Evolutionary conservation across 2,797 vertebrate genomes (phyloP), one percentile per base, ranked within the genome.

Genomic region (Pseudopleuronectes americanus): DNA sequence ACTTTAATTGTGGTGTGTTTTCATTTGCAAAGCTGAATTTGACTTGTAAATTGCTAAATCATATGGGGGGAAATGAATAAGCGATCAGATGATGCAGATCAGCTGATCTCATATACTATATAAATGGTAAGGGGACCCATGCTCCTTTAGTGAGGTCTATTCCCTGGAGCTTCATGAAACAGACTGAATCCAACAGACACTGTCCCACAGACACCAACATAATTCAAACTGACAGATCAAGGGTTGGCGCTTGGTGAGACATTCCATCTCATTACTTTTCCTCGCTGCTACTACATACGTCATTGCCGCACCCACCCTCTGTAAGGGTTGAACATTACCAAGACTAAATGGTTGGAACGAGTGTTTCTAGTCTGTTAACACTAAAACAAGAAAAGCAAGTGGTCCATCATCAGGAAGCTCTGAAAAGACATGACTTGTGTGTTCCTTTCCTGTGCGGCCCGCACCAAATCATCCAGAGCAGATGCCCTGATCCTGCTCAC

Each of bases 141-240:
- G 60, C 48, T 77, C 54, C 23, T 69, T 59, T 23, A 70, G 71
- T 57, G 49, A 8, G 0, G 21, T 6, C 60, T 49, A 38, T 28
- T 76, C 56, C 54, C 68, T 72, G 31, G 71, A 92, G 87, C 92
- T 91, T 90, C 87, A 93, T 90, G 88, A 88, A 62, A 62, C 74
- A 59, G 70, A 68, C 77, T 84, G 66, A 71, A 74, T 84, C 36
- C 71, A 73, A 51, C 68, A 72, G 77, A 81, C 78, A 62, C 49
- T 66, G 64, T 71, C 66, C 64, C 58, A 85, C 69, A 74, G 74
- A 79, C 78, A 83, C 65, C 0, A 48, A 78, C 72, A 80, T 92
- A 86, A 86, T 85, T 92, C 83, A 93, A 79, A 65, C 62, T 77
- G 90, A 90, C 87, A 87, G 81, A 80, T 86, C 75, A 73, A 85